A percentile compares a stretch with the other conserved stretches of the same genome.
These are phyloP conservation scores for Ailuropoda melanoleuca DNA, from an alignment of 2,113 vertebrate species.

Conservation along the genomic window DNA sequence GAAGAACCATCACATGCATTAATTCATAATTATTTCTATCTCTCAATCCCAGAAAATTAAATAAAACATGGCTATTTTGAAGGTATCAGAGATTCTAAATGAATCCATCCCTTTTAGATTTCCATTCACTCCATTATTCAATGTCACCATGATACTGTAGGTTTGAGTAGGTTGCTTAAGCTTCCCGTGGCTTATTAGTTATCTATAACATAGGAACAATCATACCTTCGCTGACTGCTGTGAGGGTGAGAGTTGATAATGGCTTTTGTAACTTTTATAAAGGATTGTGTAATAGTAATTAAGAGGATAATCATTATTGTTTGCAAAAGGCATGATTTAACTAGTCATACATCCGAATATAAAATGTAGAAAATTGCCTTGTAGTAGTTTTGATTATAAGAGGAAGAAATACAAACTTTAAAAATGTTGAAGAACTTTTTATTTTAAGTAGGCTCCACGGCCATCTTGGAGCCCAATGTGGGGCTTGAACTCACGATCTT, in stretches of 20 bases:
- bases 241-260: not conserved
- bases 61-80: not conserved
- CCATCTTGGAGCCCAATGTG: not conserved
- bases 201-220: not conserved
- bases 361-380: not conserved
- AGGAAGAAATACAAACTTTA: not conserved
- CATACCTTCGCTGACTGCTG: not conserved
- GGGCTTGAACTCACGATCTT: not conserved
- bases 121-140: not conserved
- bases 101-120: not conserved
- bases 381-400: not conserved
- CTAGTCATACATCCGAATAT: not conserved
- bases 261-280: not conserved
- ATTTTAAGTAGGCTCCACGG: not conserved
- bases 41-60: slow-evolving; percentile 1
- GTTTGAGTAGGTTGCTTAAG: not conserved
- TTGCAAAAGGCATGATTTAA: not conserved
- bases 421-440: not conserved
- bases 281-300: not conserved
- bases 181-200: not conserved
- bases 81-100: not conserved
- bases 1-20: not conserved
- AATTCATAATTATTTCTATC: not conserved
- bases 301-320: not conserved
- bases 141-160: no score